phyloP scores from a whole-genome alignment of 2,888 invertebrate species.

The Endotricha flammealis region DNA sequence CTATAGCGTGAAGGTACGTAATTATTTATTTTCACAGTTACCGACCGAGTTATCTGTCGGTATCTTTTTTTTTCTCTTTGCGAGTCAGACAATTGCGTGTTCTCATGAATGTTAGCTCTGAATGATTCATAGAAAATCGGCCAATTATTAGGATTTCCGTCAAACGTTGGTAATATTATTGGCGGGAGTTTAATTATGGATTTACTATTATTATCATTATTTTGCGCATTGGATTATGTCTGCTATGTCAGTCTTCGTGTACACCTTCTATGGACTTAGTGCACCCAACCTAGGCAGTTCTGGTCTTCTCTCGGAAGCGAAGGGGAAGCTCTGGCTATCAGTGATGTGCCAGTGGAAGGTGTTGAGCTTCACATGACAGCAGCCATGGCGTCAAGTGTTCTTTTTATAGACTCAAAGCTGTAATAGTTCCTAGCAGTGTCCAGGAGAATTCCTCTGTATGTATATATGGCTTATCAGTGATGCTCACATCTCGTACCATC shows the following conservation, averaged over 20 bases:
- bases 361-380: conserved; percentile 93
- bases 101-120: too few relatives aligned
- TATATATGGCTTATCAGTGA: conserved; percentile 89
- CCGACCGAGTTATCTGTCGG: too few relatives aligned
- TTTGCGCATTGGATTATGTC: conserved; percentile 83
- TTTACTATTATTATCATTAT: too few relatives aligned
- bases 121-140: too few relatives aligned
- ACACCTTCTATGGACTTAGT: conserved; percentile 84
- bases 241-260: conserved; percentile 72
- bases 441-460: conserved; percentile 91
- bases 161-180: too few relatives aligned
- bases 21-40: too few relatives aligned
- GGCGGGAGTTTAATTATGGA: too few relatives aligned
- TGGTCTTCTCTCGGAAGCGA: conserved; percentile 85
- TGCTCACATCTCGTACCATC: conserved; percentile 79
- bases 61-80: too few relatives aligned
- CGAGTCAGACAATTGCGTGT: too few relatives aligned
- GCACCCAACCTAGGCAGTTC: conserved; percentile 87
- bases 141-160: too few relatives aligned
- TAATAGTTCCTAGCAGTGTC: conserved; percentile 95
- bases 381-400: conserved; percentile 91
- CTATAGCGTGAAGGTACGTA: too few relatives aligned
- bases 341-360: conserved; percentile 97
- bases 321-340: conserved; percentile 96
- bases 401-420: conserved; percentile 83